A percentile compares a stretch with the other conserved stretches of the same genome.
phyloP scores from a whole-genome alignment of 2,888 invertebrate species.

The Rhamphomyia laevipes region DNA sequence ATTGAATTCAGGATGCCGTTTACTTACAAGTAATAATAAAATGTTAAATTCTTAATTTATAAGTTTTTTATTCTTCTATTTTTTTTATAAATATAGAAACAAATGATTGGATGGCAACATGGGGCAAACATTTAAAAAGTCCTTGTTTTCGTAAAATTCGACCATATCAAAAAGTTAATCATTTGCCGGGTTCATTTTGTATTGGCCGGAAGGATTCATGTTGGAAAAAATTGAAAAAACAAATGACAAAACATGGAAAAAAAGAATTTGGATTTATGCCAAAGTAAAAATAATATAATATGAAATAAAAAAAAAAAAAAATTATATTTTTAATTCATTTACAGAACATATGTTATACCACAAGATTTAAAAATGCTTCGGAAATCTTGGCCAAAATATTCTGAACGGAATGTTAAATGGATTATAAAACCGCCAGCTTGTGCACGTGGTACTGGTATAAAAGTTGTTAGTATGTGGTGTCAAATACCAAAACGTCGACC shows the following conservation, averaged over 20 bases:
- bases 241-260: slow-evolving; percentile 41
- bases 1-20: slow-evolving; percentile 71
- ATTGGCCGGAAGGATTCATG: slow-evolving; percentile 91
- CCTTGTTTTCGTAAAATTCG: slow-evolving; percentile 71
- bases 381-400: slow-evolving; percentile 73
- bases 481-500: slow-evolving; percentile 87
- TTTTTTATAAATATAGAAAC: no score
- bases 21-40: slow-evolving; percentile 60
- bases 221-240: slow-evolving; percentile 69
- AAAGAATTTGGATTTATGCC: slow-evolving; percentile 86
- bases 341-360: slow-evolving; percentile 78
- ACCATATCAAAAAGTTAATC: slow-evolving; percentile 93
- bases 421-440: slow-evolving; percentile 98
- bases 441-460: slow-evolving; percentile 91
- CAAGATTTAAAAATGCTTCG: slow-evolving; percentile 72
- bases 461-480: slow-evolving; percentile 85
- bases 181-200: slow-evolving; percentile 96
- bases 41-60: not conserved
- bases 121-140: slow-evolving; percentile 98
- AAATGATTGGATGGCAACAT: slow-evolving; percentile 87
- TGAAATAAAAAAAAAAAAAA: not conserved
- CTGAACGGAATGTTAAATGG: slow-evolving; percentile 72
- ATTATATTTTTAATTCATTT: slow-evolving; percentile 2
- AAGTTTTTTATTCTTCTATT: not conserved
- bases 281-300: slow-evolving; percentile 25